phyloP scores from a whole-genome alignment of 2,113 vertebrate genomes.

The Tautogolabrus adspersus region DNA sequence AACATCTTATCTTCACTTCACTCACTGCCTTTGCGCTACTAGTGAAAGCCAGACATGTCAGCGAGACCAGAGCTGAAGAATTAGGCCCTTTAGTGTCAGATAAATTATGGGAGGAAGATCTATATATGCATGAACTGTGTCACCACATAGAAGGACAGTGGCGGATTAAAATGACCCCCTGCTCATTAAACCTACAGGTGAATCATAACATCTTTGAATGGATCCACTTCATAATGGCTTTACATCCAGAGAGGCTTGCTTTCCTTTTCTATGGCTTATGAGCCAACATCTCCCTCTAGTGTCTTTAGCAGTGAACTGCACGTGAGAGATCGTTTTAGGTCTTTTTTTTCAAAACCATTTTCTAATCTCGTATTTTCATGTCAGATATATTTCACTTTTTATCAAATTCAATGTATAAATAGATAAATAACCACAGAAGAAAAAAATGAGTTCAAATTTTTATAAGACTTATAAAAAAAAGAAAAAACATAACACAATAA shows the following conservation, averaged over 20 bases:
- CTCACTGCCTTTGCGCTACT: too few relatives aligned
- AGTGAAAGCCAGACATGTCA: too few relatives aligned
- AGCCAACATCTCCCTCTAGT: constrained; percentile 49
- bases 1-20: too few relatives aligned
- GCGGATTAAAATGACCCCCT: too few relatives aligned
- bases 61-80: too few relatives aligned
- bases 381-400: background rate
- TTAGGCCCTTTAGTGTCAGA: too few relatives aligned
- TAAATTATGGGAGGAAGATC: too few relatives aligned
- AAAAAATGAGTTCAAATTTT: constrained; percentile 66
- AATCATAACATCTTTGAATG: too few relatives aligned
- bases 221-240: too few relatives aligned
- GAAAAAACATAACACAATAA: constrained; percentile 74
- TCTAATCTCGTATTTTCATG: too few relatives aligned
- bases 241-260: background rate
- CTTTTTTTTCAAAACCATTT: too few relatives aligned
- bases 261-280: background rate
- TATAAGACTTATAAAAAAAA: constrained; percentile 80
- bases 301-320: constrained; percentile 23
- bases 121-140: background rate
- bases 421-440: constrained; percentile 42
- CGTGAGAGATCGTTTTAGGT: background rate
- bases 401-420: background rate
- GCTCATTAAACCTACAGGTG: too few relatives aligned
- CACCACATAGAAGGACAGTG: background rate